Evolutionary conservation across 2,888 invertebrate species (phyloP).

Genomic region (Laothoe populi): DNA sequence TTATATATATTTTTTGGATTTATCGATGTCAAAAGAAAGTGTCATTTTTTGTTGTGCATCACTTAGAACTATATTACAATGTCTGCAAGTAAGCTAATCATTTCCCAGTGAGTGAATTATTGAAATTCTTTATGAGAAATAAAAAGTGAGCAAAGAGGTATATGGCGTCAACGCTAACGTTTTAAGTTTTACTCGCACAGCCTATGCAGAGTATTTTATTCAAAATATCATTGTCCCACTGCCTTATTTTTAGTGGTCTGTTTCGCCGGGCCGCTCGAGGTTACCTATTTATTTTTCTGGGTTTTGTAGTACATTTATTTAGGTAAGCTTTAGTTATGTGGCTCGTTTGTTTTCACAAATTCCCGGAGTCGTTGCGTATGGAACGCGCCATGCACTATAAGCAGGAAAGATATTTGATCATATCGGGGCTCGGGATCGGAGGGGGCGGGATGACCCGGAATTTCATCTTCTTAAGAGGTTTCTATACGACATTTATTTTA

Average conservation of each 20-base stretch:
- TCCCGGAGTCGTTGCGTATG: slow-evolving; percentile 32
- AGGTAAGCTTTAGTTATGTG: slow-evolving; percentile 30
- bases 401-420: slow-evolving; percentile 64
- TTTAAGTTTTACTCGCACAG: slow-evolving; percentile 32
- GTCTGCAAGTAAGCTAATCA: too few species aligned
- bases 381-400: slow-evolving; percentile 44
- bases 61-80: too few species aligned
- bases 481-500: slow-evolving; percentile 77
- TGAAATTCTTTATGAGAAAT: too few species aligned
- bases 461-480: slow-evolving; percentile 75
- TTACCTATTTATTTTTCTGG: slow-evolving; percentile 30
- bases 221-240: slow-evolving; percentile 26
- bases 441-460: slow-evolving; percentile 58
- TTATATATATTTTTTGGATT: not conserved
- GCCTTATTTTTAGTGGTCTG: slow-evolving; percentile 28
- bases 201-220: slow-evolving; percentile 28
- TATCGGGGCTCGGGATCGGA: slow-evolving; percentile 54
- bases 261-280: slow-evolving; percentile 26
- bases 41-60: not conserved
- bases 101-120: too few species aligned
- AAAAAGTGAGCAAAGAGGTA: too few species aligned
- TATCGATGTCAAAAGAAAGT: not conserved
- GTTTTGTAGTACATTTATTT: slow-evolving; percentile 27
- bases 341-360: slow-evolving; percentile 38
- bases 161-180: slow-evolving; percentile 24